A percentile compares a stretch with the other conserved stretches of the same genome.
These are phyloP conservation scores for Propithecus perrieri DNA, from an alignment of 2,797 vertebrate genomes.

Conservation along the genomic window DNA sequence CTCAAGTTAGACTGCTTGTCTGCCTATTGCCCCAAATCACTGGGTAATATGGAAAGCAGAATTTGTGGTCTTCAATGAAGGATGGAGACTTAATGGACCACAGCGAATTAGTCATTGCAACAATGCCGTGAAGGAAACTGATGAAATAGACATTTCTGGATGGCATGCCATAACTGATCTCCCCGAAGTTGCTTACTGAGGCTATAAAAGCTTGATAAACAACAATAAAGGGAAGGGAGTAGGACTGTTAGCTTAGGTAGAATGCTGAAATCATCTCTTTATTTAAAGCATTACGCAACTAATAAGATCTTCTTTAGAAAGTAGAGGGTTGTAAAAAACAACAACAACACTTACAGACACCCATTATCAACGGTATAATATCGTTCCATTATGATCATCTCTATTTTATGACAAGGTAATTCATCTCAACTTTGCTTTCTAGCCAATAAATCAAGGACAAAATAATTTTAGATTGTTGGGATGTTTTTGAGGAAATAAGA, in stretches of 20 bases:
- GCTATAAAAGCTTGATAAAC: constrained; percentile 45
- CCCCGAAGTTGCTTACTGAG: background rate
- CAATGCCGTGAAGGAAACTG: background rate
- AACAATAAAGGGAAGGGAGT: background rate
- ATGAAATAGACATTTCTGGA: constrained; percentile 38
- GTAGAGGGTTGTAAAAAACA: constrained; percentile 24
- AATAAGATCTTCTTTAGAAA: constrained; percentile 39
- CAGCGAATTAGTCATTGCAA: background rate
- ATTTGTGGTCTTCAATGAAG: constrained; percentile 29
- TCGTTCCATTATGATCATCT: constrained; percentile 28
- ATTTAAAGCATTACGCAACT: constrained; percentile 56
- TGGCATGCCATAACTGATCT: background rate
- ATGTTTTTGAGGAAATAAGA: background rate
- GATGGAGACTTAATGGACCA: background rate
- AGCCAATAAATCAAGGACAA: background rate
- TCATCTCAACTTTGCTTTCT: constrained; percentile 30
- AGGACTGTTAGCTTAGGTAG: background rate
- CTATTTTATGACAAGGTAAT: constrained; percentile 3
- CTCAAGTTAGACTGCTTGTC: background rate
- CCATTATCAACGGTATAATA: constrained; percentile 17
- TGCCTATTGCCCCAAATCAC: background rate
- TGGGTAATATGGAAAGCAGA: background rate
- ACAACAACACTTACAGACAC: background rate
- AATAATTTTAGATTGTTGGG: background rate
- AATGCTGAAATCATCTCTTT: constrained; percentile 7